Evolutionary conservation across 2,113 vertebrate species (phyloP), one percentile per base, ranked within the genome.

Genomic region (Pseudorasbora parva): DNA sequence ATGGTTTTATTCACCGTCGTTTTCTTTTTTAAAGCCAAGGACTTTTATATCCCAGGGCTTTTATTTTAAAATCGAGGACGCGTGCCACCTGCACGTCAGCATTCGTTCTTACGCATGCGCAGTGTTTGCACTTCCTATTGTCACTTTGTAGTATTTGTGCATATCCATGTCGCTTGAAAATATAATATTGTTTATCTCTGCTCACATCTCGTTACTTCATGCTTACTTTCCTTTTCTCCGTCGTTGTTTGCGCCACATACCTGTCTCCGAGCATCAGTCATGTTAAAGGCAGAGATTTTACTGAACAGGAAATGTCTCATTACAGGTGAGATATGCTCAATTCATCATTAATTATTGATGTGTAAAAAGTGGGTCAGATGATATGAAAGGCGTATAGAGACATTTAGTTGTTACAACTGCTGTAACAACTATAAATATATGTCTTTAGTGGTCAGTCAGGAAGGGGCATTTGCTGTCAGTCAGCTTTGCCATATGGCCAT

Each of bases 281-380:
- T 87, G 86, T 62, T 27, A 80, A 25, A 41, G 83, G 77, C 5
- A 81, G n/a, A 54, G 54, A 72, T 23, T 81, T 83, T 21, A 81
- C 51, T 23, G 54, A 85, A 60, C 69, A 60, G 76, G 84, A 87
- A 77, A 87, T 87, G 86, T 83, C 86, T 76, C 81, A 85, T 81
- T 87, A 87, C 62, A 87, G 86, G 86, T 81, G 54, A 81, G 5
- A 9, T 21, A 15, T 7, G 0, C 23, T 33, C 2, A 2, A 17
- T 51, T 15, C 8, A n/a, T 4, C 10, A 27, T 23, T 21, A 25
- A 71, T 47, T 8, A 54, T 33, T 23, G 2, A 62, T 47, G 11
- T 80, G 41, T 9, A 19, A 17, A 27, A 15, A 49, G 41, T n/a
- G 8, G 15, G 9, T 33, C 8, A 66, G 5, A 66, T 8, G 9